These are phyloP conservation scores for Petaurus breviceps DNA, from an alignment of 2,113 vertebrate genomes.

Conservation along the genomic window DNA sequence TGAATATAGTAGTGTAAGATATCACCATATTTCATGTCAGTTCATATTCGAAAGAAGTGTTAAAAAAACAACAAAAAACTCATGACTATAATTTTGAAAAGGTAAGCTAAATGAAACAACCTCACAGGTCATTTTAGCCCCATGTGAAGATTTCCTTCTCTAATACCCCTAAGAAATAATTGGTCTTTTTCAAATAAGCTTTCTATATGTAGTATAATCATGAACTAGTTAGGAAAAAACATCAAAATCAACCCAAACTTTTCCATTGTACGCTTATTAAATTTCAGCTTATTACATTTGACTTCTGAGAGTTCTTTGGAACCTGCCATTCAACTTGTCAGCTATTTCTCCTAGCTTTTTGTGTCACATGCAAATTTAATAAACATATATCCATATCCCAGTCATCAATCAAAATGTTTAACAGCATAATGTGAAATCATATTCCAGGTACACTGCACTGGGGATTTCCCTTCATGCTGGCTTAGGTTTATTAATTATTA, in stretches of 20 bases:
- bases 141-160: neutral
- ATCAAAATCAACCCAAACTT: neutral
- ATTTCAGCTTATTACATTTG: too few species aligned
- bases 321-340: neutral
- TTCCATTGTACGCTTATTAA: too few species aligned
- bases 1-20: neutral
- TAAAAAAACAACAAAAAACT: neutral
- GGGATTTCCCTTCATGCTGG: neutral
- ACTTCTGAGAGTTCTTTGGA: too few species aligned
- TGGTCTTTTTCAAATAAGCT: neutral
- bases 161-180: neutral
- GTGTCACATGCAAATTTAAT: neutral
- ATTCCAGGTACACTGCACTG: neutral
- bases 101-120: neutral
- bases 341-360: neutral
- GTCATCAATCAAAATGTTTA: neutral
- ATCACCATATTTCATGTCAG: neutral
- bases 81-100: neutral
- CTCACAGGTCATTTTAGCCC: neutral
- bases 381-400: neutral
- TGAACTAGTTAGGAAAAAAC: neutral
- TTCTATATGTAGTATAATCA: neutral
- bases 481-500: neutral
- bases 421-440: neutral
- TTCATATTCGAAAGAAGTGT: neutral